Base-by-base conservation (phyloP, 1,140 invertebrate genomes). In the Cyclargus thomasi region DNA sequence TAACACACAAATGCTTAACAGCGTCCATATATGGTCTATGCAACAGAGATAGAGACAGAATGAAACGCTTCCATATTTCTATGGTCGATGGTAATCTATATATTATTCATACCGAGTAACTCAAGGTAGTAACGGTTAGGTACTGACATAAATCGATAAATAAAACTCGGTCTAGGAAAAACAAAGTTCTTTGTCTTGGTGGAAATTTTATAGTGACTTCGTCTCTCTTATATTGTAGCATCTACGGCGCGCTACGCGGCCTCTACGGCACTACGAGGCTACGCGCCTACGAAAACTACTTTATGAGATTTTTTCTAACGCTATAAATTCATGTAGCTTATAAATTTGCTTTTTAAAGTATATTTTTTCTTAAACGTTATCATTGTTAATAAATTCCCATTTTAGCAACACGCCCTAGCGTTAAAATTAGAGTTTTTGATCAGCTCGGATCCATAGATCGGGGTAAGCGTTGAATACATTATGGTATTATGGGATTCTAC, bases 401-500 rank as follows among this genome's bases (percentile, higher is more conserved):
- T n/a, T n/a, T n/a, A n/a, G n/a, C n/a, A n/a, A n/a, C n/a, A n/a
- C n/a, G n/a, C n/a, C n/a, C n/a, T n/a, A n/a, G n/a, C n/a, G n/a
- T n/a, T n/a, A n/a, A n/a, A n/a, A n/a, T n/a, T n/a, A n/a, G n/a
- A n/a, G n/a, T n/a, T n/a, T n/a, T n/a, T n/a, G n/a, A n/a, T n/a
- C n/a, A n/a, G n/a, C n/a, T n/a, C n/a, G n/a, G n/a, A n/a, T n/a
- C n/a, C n/a, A n/a, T n/a, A n/a, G n/a, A n/a, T n/a, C n/a, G n/a
- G n/a, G n/a, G 29, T 0, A 29, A 8, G 29, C 4, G 29, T 7
- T 7, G 29, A 8, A 11, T 47, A 47, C 39, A 47, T 16, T 39
- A 3, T 1, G 11, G 7, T 39, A 8, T 39, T 6, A 7, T 11
- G 36, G 11, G 1, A 39, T 68, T 72, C 76, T 74, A 81, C 70